Evolutionary conservation across 2,797 vertebrate genomes (phyloP).

Genomic region (Sardinella longiceps): DNA sequence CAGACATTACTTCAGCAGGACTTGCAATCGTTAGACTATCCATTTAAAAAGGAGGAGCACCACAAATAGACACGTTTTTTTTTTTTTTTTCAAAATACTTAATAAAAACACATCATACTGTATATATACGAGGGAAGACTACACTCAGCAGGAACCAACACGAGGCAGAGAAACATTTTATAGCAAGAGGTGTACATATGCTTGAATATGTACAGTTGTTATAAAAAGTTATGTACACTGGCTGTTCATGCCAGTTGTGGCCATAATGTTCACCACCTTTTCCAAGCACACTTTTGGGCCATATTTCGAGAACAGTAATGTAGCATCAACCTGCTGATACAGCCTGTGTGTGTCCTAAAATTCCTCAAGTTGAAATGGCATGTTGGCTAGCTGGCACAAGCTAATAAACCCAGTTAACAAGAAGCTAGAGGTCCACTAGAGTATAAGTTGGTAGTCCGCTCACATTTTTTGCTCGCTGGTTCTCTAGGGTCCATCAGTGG

Average conservation of each 20-base stretch:
- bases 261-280: conserved; percentile 36
- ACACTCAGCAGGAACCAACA: conserved; percentile 45
- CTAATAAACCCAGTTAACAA: background rate
- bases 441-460: too few species aligned
- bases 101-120: conserved; percentile 26
- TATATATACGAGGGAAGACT: conserved; percentile 27
- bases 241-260: conserved; percentile 49
- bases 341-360: background rate
- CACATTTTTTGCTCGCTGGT: too few species aligned
- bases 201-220: conserved; percentile 48
- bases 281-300: conserved; percentile 40
- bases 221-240: conserved; percentile 43
- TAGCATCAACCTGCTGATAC: background rate
- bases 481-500: too few species aligned
- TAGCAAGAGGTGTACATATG: conserved; percentile 48
- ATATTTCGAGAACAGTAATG: conserved; percentile 22
- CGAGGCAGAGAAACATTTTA: conserved; percentile 52
- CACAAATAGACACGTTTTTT: background rate
- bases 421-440: too few species aligned
- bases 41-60: background rate
- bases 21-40: conserved; percentile 35
- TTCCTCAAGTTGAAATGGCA: background rate
- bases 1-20: conserved; percentile 53
- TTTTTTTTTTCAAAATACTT: conserved; percentile 19
- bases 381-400: background rate